Evolutionary conservation across 2,888 invertebrate genomes (phyloP), one percentile per base, ranked within the genome.

Genomic region (Thalpophila matura): DNA sequence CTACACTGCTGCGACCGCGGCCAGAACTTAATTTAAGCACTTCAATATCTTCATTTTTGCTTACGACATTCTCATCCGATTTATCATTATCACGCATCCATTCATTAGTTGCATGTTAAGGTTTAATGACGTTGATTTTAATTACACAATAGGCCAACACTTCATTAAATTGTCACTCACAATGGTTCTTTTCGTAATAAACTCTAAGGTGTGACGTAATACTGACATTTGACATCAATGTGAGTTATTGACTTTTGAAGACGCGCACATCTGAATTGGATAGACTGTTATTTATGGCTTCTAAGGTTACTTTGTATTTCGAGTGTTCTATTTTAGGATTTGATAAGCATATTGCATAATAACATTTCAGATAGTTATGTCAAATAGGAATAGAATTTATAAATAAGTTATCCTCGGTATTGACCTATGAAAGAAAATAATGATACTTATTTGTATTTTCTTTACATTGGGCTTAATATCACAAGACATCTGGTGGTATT

Each of bases 121-220:
- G 81, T 91, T 90, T 91, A 90, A 91, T 89, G 89, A 86, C 86
- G 83, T 86, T 84, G 79, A 79, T 88, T 89, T 86, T 90, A 92
- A 89, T 93, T 92, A 90, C 86, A 92, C 91, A 93, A 93, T 91
- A 86, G 83, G 62, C 86, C 85, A 88, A 89, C 89, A 91, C 89
- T 93, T 93, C 91, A 92, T 93, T 93, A 92, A 89, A 92, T 91
- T 93, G 92, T 93, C 93, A 93, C 91, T 93, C 92, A 92, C 58
- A 82, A 81, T 79, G 82, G 74, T 81, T 83, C 82, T 86, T 87
- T 87, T 86, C 79, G 83, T 86, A 88, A 88, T 86, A 82, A 79
- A 81, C 76, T 81, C 60, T n/a, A 33, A 67, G 12, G 54, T 72
- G 72, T 88, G 84, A 80, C 77, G 85, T 82, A 84, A 86, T 77